Conservation (phyloP, 2,797 vertebrate species). For the Manis crassicaudata region DNA sequence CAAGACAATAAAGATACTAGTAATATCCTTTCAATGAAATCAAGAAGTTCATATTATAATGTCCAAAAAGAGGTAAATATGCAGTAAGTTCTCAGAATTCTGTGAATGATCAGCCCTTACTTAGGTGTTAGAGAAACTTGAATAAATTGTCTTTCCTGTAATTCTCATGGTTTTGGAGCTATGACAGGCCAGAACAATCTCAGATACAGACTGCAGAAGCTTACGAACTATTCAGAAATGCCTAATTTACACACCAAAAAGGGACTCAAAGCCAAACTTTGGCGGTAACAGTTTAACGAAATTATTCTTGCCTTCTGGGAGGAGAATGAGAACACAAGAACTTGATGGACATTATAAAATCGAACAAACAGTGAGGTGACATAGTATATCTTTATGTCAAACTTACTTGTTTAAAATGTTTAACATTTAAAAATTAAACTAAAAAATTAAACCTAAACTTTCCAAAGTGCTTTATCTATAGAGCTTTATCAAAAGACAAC, state of each 20-base stretch:
- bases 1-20: not conserved
- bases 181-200: not conserved
- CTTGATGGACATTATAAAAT: not conserved
- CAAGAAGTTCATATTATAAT: not conserved
- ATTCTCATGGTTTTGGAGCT: not conserved
- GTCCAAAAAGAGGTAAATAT: not conserved
- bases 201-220: not conserved
- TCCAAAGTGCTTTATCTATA: conserved; percentile 8
- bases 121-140: not conserved
- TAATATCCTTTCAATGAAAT: not conserved
- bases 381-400: not conserved
- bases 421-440: conserved; percentile 15
- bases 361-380: not conserved
- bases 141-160: not conserved
- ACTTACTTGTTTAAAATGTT: not conserved
- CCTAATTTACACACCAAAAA: not conserved
- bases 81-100: not conserved
- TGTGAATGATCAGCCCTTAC: not conserved
- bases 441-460: conserved; percentile 23
- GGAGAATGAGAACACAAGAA: not conserved
- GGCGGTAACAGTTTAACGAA: not conserved
- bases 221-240: not conserved
- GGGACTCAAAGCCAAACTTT: not conserved
- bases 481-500: not conserved
- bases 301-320: not conserved